Base-by-base conservation (phyloP, 2,113 vertebrate species). In the Oncorhynchus mykiss region DNA sequence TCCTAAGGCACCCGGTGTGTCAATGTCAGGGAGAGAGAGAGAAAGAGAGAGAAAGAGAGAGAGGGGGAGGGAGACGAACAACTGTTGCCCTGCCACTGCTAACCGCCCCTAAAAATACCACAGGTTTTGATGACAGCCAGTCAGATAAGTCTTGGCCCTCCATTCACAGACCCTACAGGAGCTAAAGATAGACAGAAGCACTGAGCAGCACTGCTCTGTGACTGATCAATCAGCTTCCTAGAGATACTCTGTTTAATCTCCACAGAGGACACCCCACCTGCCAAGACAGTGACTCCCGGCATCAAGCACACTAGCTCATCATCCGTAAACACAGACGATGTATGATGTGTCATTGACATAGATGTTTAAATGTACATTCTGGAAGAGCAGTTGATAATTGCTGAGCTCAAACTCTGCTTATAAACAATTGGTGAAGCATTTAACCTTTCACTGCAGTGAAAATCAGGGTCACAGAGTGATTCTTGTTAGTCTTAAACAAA, bases 91-190 rank as follows among this genome's bases (percentile, higher is more conserved):
- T 78, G 74, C 82, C 82, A 72, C 70, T 78, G 80, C 85, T 72
- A 87, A 81, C 82, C 73, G 16, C 66, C 18, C 76, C 90, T 92
- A 92, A 92, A 91, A 91, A 93, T 93, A 93, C 74, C 86, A 25
- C 12, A 84, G 76, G 87, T 88, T 81, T 88, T 49, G 22, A 89
- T 90, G 91, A 91, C 88, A 75, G 78, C 22, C 74, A 75, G 72
- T 68, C 74, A 88, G 92, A 93, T 92, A 91, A 91, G 88, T 88
- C 87, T 68, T 85, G 87, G 73, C 84, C 22, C 60, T 82, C 87
- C 87, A 85, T 87, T 90, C 88, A 87, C 82, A 85, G 81, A 76
- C 72, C 16, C 24, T 70, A 77, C 73, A 16, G 67, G 65, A 31
- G 34, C 86, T 90, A 88, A 91, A 90, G 83, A 93, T 91, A 91